A percentile compares a stretch with the other conserved stretches of the same genome.
phyloP scores from a whole-genome alignment of 2,888 invertebrate genomes.

The Drosophila quinaria region DNA sequence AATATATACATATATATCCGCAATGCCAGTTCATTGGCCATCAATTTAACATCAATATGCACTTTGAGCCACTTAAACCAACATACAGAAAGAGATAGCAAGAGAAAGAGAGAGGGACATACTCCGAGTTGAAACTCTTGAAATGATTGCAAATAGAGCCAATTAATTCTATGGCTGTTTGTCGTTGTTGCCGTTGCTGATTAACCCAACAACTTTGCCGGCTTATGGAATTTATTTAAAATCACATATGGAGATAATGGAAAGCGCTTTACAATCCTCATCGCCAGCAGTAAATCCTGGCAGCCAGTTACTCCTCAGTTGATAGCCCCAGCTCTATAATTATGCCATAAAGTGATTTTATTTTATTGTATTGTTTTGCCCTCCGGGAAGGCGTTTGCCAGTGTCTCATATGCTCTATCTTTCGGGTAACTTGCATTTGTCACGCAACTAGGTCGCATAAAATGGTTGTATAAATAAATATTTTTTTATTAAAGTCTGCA shows the following conservation, averaged over 20 bases:
- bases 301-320: constrained; percentile 24
- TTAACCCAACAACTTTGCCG: constrained; percentile 43
- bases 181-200: constrained; percentile 25
- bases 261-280: constrained; percentile 42
- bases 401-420: constrained; percentile 6
- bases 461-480: neutral
- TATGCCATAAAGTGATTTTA: constrained; percentile 49
- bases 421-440: constrained; percentile 1
- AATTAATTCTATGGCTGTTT: constrained; percentile 59
- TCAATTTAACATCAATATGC: constrained; percentile 68
- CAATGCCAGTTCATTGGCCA: constrained; percentile 50
- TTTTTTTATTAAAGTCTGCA: neutral
- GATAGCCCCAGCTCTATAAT: constrained; percentile 39
- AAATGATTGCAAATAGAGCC: constrained; percentile 60
- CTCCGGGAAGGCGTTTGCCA: constrained; percentile 9
- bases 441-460: neutral
- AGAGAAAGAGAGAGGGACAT: neutral
- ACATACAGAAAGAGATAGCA: constrained; percentile 1
- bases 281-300: constrained; percentile 30
- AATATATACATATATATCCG: constrained; percentile 41
- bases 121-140: constrained; percentile 33
- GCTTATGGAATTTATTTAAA: constrained; percentile 54
- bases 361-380: constrained; percentile 46
- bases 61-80: constrained; percentile 61
- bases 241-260: constrained; percentile 41